A percentile compares a stretch with the other conserved stretches of the same genome.
Evolutionary conservation across 2,888 invertebrate genomes (phyloP).

Genomic region (Calameuta idolon): DNA sequence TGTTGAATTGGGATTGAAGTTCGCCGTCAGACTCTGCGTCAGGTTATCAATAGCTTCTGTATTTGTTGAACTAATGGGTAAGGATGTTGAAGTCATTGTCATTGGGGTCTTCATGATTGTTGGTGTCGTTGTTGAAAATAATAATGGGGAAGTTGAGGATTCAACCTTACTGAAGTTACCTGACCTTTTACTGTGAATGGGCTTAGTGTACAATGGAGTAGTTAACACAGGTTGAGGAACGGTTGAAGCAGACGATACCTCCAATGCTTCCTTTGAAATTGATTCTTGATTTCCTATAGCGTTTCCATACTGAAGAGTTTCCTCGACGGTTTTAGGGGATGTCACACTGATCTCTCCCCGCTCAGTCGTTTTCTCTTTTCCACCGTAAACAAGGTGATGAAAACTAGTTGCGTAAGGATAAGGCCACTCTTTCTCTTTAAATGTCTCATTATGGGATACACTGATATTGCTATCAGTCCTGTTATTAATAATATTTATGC

Average conservation of each 20-base stretch:
- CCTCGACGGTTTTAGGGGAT: slow-evolving; percentile 29
- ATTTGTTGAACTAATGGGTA: not conserved
- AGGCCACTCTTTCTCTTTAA: not conserved
- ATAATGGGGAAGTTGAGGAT: not conserved
- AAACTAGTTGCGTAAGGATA: not conserved
- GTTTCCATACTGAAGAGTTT: slow-evolving; percentile 49
- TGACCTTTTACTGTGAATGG: slow-evolving; percentile 40
- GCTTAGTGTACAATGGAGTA: not conserved
- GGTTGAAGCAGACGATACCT: not conserved
- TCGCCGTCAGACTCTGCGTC: not conserved
- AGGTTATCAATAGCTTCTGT: not conserved
- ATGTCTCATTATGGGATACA: not conserved
- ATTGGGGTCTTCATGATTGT: not conserved
- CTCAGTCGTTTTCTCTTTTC: not conserved
- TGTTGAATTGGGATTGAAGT: not conserved
- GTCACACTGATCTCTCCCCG: not conserved
- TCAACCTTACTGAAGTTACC: slow-evolving; percentile 12
- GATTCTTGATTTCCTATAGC: slow-evolving; percentile 45
- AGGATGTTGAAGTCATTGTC: not conserved
- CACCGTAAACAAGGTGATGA: not conserved
- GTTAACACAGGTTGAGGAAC: not conserved
- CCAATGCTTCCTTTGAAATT: slow-evolving; percentile 6
- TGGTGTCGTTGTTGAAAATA: not conserved
- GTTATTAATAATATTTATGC: not conserved
- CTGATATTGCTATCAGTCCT: not conserved